These are phyloP conservation scores for Dendrocincla tyrannina DNA, from an alignment of 2,797 vertebrate genomes.

Conservation along the genomic window DNA sequence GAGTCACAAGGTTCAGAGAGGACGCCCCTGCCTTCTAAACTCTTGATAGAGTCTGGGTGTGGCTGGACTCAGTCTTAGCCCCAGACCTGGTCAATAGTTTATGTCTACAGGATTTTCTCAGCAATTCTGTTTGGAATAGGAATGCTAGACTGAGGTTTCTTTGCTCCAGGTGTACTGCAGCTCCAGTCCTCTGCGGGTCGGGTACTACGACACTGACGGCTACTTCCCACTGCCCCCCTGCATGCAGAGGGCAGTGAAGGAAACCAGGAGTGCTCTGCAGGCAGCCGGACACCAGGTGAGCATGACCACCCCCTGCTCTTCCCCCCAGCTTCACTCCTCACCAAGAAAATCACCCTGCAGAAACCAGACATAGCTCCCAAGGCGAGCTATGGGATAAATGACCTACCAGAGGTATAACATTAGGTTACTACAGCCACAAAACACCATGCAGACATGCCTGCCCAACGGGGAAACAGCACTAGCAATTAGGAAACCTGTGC, in stretches of 20 bases:
- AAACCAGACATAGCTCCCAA: neutral
- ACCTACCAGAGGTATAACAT: neutral
- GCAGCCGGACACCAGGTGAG: conserved; percentile 58
- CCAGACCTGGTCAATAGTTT: neutral
- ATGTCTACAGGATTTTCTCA: neutral
- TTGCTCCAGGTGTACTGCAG: conserved; percentile 40
- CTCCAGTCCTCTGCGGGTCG: conserved; percentile 18
- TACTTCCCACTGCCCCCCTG: conserved; percentile 57
- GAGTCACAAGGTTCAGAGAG: neutral
- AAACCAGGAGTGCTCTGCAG: conserved; percentile 32
- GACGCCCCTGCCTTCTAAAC: neutral
- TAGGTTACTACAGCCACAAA: neutral
- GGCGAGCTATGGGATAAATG: neutral
- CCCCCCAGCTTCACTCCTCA: neutral
- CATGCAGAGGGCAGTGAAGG: conserved; percentile 9
- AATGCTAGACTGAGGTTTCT: neutral
- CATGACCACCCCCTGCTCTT: neutral
- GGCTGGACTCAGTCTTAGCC: neutral
- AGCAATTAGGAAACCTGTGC: neutral
- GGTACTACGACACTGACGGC: conserved; percentile 38
- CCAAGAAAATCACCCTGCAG: neutral
- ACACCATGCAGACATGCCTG: neutral
- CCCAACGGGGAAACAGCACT: accelerated
- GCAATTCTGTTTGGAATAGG: neutral
- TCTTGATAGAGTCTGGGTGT: neutral